Base-by-base conservation (phyloP, 2,888 invertebrate species). In the Acronicta aceris region DNA sequence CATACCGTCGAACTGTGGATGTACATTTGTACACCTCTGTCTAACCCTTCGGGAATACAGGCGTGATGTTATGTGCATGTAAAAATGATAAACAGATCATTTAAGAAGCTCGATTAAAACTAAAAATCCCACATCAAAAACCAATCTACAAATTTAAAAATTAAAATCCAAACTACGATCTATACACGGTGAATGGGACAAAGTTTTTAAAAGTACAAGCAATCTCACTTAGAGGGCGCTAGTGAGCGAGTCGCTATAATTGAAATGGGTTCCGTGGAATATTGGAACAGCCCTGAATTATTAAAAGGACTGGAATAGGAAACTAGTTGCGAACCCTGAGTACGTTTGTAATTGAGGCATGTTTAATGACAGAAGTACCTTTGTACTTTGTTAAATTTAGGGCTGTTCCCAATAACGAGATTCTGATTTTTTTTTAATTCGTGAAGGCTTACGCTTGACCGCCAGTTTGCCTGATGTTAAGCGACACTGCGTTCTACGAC, bases 221-320 rank as follows among this genome's bases (percentile, higher is more conserved):
- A 65, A 74, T 67, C 54, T 65, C 74, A 77, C 74, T 75, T 67
- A 75, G 56, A 16, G 57, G 66, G 27, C 66, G 50, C 49, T 71
- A 62, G 55, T 59, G 68, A 46, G 30, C 47, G 42, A 45, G 45
- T 57, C 42, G 15, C 36, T 57, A 55, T 74, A 71, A 77, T 77
- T 77, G 75, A 74, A 58, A 71, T 59, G 64, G 78, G 72, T 75
- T 51, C 69, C 57, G 52, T 51, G 38, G 67, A 67, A 61, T 71
- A 74, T 62, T 56, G 54, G 52, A 57, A 61, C 41, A 42, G 50
- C 25, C 40, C 15, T 65, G 73, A 64, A 72, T 72, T 64, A 76
- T 73, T 69, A 68, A 68, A 15, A 17, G 41, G n/a, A 53, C 13
- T 42, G 42, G 33, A 15, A 46, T 27, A 13, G 16, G 16, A 13